Evolutionary conservation across 2,888 invertebrate species (phyloP).

Genomic region (Parnassius orleans): DNA sequence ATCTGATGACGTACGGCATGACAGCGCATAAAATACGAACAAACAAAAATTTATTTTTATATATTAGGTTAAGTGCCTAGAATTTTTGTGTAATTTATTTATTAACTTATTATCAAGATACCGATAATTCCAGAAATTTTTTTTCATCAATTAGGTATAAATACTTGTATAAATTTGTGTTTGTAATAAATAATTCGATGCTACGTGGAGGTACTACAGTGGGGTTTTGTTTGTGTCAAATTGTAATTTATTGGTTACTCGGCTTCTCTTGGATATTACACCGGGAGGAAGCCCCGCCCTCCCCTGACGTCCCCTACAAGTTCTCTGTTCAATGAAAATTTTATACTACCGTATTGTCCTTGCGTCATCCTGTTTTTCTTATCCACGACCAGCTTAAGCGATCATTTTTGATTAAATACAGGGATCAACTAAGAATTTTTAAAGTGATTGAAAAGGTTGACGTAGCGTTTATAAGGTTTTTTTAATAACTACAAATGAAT

Average conservation of each 20-base stretch:
- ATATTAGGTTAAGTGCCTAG: no score
- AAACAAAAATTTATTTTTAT: no score
- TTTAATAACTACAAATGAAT: conserved; percentile 29
- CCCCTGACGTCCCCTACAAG: conserved; percentile 36
- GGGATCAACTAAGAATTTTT: conserved; percentile 77
- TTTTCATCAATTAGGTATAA: conserved; percentile 20
- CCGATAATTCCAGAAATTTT: conserved; percentile 1
- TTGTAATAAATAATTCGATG: conserved; percentile 71
- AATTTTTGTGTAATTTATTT: no score
- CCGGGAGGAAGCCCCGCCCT: conserved; percentile 52
- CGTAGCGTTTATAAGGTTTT: conserved; percentile 61
- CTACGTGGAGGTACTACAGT: conserved; percentile 57
- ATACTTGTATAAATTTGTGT: conserved; percentile 40
- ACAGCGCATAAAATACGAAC: no score
- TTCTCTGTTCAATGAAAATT: conserved; percentile 69
- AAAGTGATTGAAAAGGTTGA: conserved; percentile 78
- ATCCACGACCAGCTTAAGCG: conserved; percentile 72
- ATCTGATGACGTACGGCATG: no score
- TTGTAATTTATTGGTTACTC: conserved; percentile 77
- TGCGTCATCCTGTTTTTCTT: conserved; percentile 75
- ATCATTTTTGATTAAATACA: conserved; percentile 80
- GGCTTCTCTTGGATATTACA: conserved; percentile 75
- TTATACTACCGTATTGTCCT: conserved; percentile 71
- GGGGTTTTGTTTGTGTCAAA: conserved; percentile 78
- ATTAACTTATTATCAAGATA: no score